A percentile compares a stretch with the other conserved stretches of the same genome.
phyloP scores from a whole-genome alignment of 92 coral and sea anemone species.

The Parazoanthus darwini region DNA sequence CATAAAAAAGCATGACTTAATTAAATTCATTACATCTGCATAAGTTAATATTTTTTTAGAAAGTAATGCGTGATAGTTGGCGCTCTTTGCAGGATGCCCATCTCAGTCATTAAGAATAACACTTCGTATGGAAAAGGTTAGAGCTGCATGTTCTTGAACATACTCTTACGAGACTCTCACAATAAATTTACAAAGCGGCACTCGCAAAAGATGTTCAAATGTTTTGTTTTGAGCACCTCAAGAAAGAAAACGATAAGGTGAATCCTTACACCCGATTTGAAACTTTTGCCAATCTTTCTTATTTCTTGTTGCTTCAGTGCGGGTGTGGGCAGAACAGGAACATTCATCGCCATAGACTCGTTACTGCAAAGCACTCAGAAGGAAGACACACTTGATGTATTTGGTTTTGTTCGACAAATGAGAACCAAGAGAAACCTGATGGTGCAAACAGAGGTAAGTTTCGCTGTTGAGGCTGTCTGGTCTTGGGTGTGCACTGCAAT shows the following conservation, averaged over 20 bases:
- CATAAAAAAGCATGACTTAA: no score
- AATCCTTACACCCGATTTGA: neutral
- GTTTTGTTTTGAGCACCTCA: no score
- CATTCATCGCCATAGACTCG: constrained; percentile 90
- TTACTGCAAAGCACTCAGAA: constrained; percentile 78
- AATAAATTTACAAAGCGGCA: no score
- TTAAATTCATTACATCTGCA: no score
- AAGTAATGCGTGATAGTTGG: no score
- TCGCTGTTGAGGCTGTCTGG: neutral
- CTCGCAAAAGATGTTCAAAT: no score
- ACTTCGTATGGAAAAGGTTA: no score
- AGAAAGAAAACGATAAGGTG: neutral
- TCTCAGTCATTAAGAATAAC: no score
- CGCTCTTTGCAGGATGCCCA: no score
- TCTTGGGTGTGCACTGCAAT: neutral
- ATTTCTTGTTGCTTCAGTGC: constrained; percentile 61
- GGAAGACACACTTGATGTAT: constrained; percentile 85
- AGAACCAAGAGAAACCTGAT: constrained; percentile 83
- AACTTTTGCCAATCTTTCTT: neutral
- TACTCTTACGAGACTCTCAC: no score
- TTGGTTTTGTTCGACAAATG: constrained; percentile 93
- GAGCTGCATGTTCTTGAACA: no score
- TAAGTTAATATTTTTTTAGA: no score
- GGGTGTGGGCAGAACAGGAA: constrained; percentile 98
- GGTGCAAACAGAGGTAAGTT: constrained; percentile 97